Evolutionary conservation across 1,140 invertebrate species (phyloP).

Genomic region (Drosophila kepulauana): DNA sequence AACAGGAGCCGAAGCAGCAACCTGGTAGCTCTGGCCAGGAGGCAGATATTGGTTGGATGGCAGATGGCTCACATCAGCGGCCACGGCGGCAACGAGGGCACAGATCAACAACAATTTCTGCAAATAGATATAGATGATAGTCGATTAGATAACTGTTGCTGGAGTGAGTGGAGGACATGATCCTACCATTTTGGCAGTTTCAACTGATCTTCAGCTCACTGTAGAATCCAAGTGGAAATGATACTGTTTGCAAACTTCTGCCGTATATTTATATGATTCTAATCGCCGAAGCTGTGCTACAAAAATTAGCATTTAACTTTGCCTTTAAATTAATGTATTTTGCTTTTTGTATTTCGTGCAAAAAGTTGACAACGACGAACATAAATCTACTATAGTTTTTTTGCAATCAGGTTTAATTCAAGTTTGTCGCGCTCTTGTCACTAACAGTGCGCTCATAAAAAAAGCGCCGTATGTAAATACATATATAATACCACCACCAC

Average conservation of each 20-base stretch:
- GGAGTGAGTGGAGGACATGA: slow-evolving; percentile 2
- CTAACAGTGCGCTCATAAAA: slow-evolving; percentile 13
- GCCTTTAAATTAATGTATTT: slow-evolving; percentile 78
- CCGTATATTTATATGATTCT: slow-evolving; percentile 81
- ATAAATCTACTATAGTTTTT: slow-evolving; percentile 80
- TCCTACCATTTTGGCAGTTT: slow-evolving; percentile 75
- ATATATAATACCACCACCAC: slow-evolving; percentile 2
- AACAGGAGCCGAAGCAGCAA: slow-evolving; percentile 55
- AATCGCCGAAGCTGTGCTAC: slow-evolving; percentile 52
- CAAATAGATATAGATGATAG: slow-evolving; percentile 32
- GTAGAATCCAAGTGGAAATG: slow-evolving; percentile 80
- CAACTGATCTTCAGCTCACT: slow-evolving; percentile 67
- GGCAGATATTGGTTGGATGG: slow-evolving; percentile 75
- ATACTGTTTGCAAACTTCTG: slow-evolving; percentile 59
- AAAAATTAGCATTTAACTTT: slow-evolving; percentile 72
- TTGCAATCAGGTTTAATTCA: slow-evolving; percentile 74
- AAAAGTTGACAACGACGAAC: slow-evolving; percentile 63
- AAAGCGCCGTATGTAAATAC: neutral
- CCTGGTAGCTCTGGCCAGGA: slow-evolving; percentile 50
- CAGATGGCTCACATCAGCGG: slow-evolving; percentile 78
- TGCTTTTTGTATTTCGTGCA: slow-evolving; percentile 50
- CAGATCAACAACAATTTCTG: slow-evolving; percentile 79
- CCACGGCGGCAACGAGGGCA: slow-evolving; percentile 70
- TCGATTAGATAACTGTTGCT: neutral
- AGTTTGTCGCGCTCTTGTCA: slow-evolving; percentile 52